These are phyloP conservation scores for Manacus vitellinus DNA, from an alignment of 2,113 vertebrate species.

Conservation along the genomic window DNA sequence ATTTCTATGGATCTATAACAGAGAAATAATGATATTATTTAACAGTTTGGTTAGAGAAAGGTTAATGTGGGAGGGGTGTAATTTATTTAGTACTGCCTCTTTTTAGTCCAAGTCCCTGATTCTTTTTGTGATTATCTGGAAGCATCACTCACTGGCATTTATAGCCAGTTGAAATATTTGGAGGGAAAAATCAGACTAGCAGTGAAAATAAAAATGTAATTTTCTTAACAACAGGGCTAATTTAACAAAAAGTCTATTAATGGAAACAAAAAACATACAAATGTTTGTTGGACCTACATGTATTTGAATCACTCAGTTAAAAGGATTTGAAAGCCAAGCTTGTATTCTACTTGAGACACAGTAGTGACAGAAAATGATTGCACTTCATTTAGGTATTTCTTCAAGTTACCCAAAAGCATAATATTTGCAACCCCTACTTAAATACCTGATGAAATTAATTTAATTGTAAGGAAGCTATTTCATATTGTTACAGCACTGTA, in stretches of 20 bases:
- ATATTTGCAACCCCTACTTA: slow-evolving; percentile 31
- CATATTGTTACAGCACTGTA: slow-evolving; percentile 59
- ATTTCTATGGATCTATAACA: not conserved
- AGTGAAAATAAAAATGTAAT: not conserved
- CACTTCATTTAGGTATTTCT: slow-evolving; percentile 20
- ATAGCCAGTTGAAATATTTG: not conserved
- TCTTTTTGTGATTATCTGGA: not conserved
- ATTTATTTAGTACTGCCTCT: not conserved
- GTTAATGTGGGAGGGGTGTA: not conserved
- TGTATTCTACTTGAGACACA: not conserved
- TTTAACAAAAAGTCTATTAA: not conserved
- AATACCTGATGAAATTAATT: slow-evolving; percentile 31
- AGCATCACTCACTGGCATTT: not conserved
- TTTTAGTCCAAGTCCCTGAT: not conserved
- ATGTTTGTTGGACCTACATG: not conserved
- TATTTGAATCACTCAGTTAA: not conserved
- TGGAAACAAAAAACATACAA: not conserved
- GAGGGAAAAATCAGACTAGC: not conserved
- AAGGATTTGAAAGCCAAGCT: not conserved
- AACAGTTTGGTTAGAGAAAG: not conserved
- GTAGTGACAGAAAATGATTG: not conserved
- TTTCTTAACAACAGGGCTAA: not conserved
- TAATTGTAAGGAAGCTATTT: slow-evolving; percentile 79
- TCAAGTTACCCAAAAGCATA: slow-evolving; percentile 13
- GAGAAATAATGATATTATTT: not conserved